These are phyloP conservation scores for Macheiramphus alcinus DNA, from an alignment of 2,113 vertebrate species.

Conservation along the genomic window DNA sequence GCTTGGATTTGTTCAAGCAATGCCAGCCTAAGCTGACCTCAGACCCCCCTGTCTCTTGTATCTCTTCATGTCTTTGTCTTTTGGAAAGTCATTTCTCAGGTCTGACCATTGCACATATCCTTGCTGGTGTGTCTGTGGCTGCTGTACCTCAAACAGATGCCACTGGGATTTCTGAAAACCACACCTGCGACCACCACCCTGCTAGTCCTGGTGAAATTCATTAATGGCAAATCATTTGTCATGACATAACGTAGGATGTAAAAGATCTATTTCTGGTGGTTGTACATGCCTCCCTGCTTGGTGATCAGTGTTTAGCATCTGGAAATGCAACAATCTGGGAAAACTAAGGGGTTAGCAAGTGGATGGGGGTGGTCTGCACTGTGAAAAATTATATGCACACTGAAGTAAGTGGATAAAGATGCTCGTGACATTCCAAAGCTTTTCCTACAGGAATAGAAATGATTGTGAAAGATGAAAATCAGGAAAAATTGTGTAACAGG, in stretches of 20 bases:
- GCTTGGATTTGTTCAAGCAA: neutral
- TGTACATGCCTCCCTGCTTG: neutral
- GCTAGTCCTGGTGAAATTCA: neutral
- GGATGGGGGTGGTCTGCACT: neutral
- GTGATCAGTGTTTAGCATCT: neutral
- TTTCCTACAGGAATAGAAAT: neutral
- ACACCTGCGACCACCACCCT: neutral
- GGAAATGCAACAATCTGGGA: neutral
- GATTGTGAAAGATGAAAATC: neutral
- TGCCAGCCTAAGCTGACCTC: neutral
- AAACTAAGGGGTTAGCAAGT: neutral
- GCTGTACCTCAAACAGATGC: neutral
- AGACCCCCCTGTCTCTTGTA: neutral
- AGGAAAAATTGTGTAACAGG: neutral
- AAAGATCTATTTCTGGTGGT: neutral
- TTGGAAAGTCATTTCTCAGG: neutral
- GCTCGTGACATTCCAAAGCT: neutral
- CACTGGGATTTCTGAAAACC: neutral
- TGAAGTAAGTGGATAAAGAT: conserved; percentile 17
- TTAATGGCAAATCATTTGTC: neutral
- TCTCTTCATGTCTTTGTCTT: neutral
- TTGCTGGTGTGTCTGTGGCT: neutral
- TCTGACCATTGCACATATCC: neutral
- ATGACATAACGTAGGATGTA: neutral
- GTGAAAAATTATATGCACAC: neutral